Conservation (phyloP, 35 echinoderm and acorn worm species). For the Chiridota heheva region DNA sequence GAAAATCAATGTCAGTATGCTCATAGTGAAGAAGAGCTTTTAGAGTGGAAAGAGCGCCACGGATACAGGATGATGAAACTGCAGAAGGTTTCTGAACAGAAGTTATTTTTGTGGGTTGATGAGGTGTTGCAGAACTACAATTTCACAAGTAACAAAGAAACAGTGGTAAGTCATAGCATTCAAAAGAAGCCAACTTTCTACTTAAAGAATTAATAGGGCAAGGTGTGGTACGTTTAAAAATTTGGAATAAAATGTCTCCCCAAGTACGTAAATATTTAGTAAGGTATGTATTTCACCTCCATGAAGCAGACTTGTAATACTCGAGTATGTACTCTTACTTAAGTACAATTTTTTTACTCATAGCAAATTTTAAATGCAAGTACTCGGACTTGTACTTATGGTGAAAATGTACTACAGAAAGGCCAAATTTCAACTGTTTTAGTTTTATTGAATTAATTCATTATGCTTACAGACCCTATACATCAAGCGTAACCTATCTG, state of each 20-base stretch:
- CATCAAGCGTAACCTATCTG: too few species aligned
- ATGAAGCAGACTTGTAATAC: neutral
- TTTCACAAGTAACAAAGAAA: slow-evolving; percentile 40
- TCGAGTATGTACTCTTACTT: too few species aligned
- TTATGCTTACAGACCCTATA: too few species aligned
- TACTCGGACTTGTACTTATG: too few species aligned
- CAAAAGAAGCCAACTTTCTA: neutral
- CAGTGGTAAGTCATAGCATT: slow-evolving; percentile 64
- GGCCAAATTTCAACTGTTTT: too few species aligned
- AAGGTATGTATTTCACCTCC: neutral
- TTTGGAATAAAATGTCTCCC: neutral
- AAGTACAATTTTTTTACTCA: neutral
- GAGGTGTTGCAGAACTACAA: slow-evolving; percentile 57
- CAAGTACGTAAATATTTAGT: neutral
- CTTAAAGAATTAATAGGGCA: neutral
- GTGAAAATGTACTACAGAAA: too few species aligned
- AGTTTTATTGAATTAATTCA: too few species aligned
- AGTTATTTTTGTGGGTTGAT: slow-evolving; percentile 80
- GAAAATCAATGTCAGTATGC: slow-evolving; percentile 77
- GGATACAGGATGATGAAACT: slow-evolving; percentile 86
- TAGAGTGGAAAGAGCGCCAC: slow-evolving; percentile 80
- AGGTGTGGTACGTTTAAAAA: neutral
- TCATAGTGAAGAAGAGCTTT: slow-evolving; percentile 75
- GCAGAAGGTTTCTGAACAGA: slow-evolving; percentile 59
- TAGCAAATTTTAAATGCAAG: too few species aligned